Base-by-base conservation (phyloP, 53 echinoderm and acorn worm species). In the Apostichopus leukothele region DNA sequence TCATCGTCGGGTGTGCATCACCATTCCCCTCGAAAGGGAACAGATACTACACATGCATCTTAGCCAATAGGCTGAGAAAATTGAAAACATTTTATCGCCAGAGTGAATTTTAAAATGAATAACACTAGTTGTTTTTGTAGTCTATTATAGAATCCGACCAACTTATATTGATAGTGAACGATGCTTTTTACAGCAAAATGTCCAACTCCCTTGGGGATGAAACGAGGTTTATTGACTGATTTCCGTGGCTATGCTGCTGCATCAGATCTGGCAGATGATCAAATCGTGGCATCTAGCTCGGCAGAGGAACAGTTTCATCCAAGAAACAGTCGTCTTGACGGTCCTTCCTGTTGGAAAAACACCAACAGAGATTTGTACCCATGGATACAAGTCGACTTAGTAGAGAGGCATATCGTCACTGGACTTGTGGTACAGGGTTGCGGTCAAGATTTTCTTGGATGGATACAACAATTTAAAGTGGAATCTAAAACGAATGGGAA, bases 141-240 rank as follows among this genome's bases (percentile, higher is more conserved):
- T 39, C 39, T 39, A 39, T 39, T 39, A 39, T 39, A 39, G 39
- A 39, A 39, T 39, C 39, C 39, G 39, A 39, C 39, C 39, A 39
- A 25, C 25, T 25, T 25, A 25, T 25, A 25, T 39, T 39, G 39
- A 39, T 39, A 39, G 39, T 39, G 39, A 39, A 39, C 39, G 39
- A 39, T 39, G 39, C 39, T 39, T 39, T 39, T 39, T 39, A 63
- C 8, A 63, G 63, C 63, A 11, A 63, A 63, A 16, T 84, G 84
- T 84, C 84, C 84, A 7, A 84, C 63, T 20, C 84, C 84, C 25
- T 55, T 84, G 25, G 84, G 84, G 4, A 84, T 84, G 84, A 84
- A 84, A 39, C 20, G 25, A 63, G 84, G 84, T 1, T 10, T 84
- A 20, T 60, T 84, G 79, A 51, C 18, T 10, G 53, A 52, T 18